Conservation (phyloP, 2,888 invertebrate genomes). For the Onchidella celtica region DNA sequence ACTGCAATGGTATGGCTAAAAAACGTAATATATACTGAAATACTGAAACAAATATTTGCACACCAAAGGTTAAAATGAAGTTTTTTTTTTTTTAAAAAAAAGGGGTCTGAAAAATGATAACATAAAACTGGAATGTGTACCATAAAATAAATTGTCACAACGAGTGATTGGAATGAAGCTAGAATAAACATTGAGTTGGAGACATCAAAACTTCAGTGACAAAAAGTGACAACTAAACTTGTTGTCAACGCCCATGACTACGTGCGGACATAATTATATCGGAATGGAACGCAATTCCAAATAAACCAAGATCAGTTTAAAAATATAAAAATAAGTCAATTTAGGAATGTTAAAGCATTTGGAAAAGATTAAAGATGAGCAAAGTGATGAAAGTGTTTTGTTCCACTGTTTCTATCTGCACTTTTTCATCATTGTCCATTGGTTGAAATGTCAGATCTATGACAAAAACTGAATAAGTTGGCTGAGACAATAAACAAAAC, state of each 20-base stretch:
- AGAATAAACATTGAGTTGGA: not conserved
- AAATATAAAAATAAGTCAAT: too few relatives aligned
- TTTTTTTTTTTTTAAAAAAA: constrained; percentile 2
- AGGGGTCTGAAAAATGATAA: not conserved
- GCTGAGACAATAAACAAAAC: not conserved
- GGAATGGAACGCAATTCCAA: too few relatives aligned
- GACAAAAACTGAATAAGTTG: not conserved
- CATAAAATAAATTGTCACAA: not conserved
- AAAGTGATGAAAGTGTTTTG: too few relatives aligned
- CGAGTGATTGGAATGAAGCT: constrained; percentile 5
- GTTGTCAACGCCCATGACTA: too few relatives aligned
- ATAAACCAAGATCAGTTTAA: too few relatives aligned
- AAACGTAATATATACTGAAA: constrained; percentile 9
- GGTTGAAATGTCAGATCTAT: not conserved
- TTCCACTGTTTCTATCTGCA: too few relatives aligned
- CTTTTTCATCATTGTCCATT: not conserved
- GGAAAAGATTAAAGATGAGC: not conserved
- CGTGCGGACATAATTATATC: too few relatives aligned
- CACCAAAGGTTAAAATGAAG: constrained; percentile 25
- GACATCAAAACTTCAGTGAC: not conserved
- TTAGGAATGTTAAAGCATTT: not conserved
- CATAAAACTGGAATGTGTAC: constrained; percentile 26
- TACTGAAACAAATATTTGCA: constrained; percentile 30
- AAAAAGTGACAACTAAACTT: too few relatives aligned
- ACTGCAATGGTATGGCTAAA: constrained; percentile 11